Evolutionary conservation across 1,140 invertebrate genomes (phyloP), one percentile per base, ranked within the genome.

Genomic region (Drosophila sp.): DNA sequence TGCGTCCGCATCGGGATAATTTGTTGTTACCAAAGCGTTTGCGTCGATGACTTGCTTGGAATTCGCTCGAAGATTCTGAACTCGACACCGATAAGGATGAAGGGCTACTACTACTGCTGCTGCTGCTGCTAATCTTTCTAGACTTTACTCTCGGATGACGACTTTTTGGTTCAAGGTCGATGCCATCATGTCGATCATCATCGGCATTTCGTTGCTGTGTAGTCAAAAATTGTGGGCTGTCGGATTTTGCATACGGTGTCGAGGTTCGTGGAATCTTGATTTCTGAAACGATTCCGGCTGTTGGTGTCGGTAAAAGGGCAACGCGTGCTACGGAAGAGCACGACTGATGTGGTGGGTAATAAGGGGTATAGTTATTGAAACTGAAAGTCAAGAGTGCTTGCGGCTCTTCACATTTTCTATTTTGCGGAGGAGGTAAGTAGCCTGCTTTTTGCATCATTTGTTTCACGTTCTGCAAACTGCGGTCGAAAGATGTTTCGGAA

Each of bases 291-390:
- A 1, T 1, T 1, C 7, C 0, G 1, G 2, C 10, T 4, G 38
- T 47, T 0, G 74, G 74, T 17, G 73, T 77, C 1, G 61, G 73
- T n/a, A 70, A 35, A 4, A 76, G 32, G 1, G 66, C 6, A 17
- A 25, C 0, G 8, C 73, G 63, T 7, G 61, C 58, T 1, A 35
- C 1, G 0, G 54, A 25, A 10, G 50, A 4, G 4, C 4, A 33
- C 4, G 29, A 1, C 11, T 8, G 23, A 6, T 56, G 23, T 0
- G 66, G 61, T 1, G 57, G 32, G 61, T 78, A 86, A 47, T 75
- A 78, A 4, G 74, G 62, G 61, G 69, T 78, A 5, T 23, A 27
- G 27, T 74, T n/a, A 32, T 58, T 58, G 7, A 58, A 58, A 11
- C 56, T 35, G 6, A 35, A 58, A 10, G 32, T 58, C 55, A 57